Percentiles rank a stretch among this genome's conserved stretches.
Conservation (phyloP, 1,140 invertebrate genomes). For the Panagrolaimus sp. region DNA sequence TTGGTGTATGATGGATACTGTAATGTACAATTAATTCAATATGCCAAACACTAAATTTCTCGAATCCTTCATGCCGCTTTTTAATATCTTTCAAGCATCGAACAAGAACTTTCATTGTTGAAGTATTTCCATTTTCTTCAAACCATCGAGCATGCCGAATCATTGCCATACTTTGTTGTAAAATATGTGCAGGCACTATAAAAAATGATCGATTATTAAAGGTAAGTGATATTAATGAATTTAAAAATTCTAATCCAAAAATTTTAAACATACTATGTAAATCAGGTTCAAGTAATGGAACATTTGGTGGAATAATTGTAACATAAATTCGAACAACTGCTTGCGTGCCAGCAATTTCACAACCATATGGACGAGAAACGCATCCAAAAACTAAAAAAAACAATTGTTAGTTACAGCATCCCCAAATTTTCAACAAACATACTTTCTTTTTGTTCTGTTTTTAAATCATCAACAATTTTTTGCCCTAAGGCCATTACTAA, state of each 20-base stretch:
- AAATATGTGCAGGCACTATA: conserved; percentile 72
- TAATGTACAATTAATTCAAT: conserved; percentile 88
- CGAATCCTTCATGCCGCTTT: conserved; percentile 79
- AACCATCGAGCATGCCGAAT: conserved; percentile 93
- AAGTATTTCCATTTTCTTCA: conserved; percentile 94
- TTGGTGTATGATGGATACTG: conserved; percentile 91
- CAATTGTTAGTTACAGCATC: conserved; percentile 19
- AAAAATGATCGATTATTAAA: conserved; percentile 8
- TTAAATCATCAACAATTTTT: conserved; percentile 79
- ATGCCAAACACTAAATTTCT: conserved; percentile 89
- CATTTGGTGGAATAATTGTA: conserved; percentile 84
- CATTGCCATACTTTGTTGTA: conserved; percentile 81
- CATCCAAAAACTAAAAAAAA: conserved; percentile 42
- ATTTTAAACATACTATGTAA: conserved; percentile 67
- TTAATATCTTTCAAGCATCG: conserved; percentile 82
- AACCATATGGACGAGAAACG: conserved; percentile 49
- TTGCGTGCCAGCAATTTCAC: conserved; percentile 62
- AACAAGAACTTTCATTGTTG: conserved; percentile 90
- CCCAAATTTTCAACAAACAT: conserved; percentile 24
- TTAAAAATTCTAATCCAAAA: conserved; percentile 17
- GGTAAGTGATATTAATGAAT: neutral
- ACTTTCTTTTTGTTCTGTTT: conserved; percentile 65
- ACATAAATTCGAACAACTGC: conserved; percentile 82
- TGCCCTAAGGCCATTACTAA: conserved; percentile 82
- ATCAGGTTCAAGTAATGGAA: conserved; percentile 84